Conservation (phyloP, 2,888 invertebrate species). For the Morpho helenor region DNA sequence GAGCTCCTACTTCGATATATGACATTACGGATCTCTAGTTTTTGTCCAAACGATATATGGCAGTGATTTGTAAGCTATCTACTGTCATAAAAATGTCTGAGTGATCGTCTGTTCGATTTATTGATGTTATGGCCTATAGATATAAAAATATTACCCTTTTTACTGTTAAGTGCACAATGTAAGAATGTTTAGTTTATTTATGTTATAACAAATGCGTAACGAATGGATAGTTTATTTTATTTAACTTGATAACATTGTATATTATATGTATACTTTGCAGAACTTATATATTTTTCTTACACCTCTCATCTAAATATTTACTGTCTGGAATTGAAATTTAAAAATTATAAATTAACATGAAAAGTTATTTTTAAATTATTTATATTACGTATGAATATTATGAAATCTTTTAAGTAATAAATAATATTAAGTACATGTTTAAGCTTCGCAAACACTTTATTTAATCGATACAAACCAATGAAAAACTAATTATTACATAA, state of each 20-base stretch:
- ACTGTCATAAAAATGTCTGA: conserved; percentile 60
- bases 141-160: conserved; percentile 24
- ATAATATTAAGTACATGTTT: too few species aligned
- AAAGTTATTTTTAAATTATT: too few species aligned
- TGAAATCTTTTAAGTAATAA: too few species aligned
- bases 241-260: neutral
- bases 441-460: too few species aligned
- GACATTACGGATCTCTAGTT: conserved; percentile 33
- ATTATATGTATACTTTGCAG: neutral
- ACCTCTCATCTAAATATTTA: too few species aligned
- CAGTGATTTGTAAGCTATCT: conserved; percentile 59
- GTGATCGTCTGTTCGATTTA: conserved; percentile 53
- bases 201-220: neutral
- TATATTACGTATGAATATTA: too few species aligned
- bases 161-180: conserved; percentile 11
- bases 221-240: neutral
- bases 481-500: too few species aligned
- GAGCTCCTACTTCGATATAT: conserved; percentile 36
- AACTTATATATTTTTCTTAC: neutral
- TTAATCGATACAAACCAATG: too few species aligned
- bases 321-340: too few species aligned
- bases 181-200: conserved; percentile 2
- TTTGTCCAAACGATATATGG: conserved; percentile 50
- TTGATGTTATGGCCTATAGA: conserved; percentile 42
- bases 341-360: too few species aligned